Evolutionary conservation across 2,113 vertebrate genomes (phyloP), one percentile per base, ranked within the genome.

Genomic region (Glareola pratincola): DNA sequence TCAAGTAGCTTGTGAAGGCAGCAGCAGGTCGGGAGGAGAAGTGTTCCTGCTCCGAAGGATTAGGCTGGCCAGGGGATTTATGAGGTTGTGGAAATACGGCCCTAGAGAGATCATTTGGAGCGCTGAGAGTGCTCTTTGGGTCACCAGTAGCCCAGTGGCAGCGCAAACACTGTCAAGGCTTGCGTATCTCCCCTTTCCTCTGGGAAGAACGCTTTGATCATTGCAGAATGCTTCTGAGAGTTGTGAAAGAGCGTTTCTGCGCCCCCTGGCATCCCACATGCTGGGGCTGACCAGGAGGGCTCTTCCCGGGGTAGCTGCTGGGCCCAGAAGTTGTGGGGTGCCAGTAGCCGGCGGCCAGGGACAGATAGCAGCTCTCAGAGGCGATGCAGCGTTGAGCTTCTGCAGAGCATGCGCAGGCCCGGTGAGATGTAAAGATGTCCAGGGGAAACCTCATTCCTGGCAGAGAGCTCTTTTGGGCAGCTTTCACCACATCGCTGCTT

Each of bases 211-310:
- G 1, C 36, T 57, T 3, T 2, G 13, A 13, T 57, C 12, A 0
- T 41, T 13, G 14, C 75, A 17, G 66, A 39, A 18, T 32, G 76
- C 73, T 87, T 22, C 68, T 8, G 32, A 32, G 20, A 23, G 20
- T 3, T 45, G 22, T 22, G 54, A 69, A 82, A n/a, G 59, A 77
- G 41, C 45, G 6, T 74, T 86, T 71, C 37, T 77, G 27, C 71
- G 20, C 1, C 19, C 21, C 22, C 64, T 83, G 67, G 43, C 29
- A 30, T 72, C 26, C 0, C 34, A 5, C 2, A 0, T 12, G 48
- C 66, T 2, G 16, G 36, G 34, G 41, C 14, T 16, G 50, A 16
- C 3, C 0, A 36, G 32, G 48, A 79, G 21, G 23, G 51, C 37
- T 78, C 24, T 68, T 80, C 36, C 57, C 2, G 1, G 22, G 20